These are phyloP conservation scores for Eupithecia pulchellata DNA, from an alignment of 2,888 invertebrate species.

Conservation along the genomic window DNA sequence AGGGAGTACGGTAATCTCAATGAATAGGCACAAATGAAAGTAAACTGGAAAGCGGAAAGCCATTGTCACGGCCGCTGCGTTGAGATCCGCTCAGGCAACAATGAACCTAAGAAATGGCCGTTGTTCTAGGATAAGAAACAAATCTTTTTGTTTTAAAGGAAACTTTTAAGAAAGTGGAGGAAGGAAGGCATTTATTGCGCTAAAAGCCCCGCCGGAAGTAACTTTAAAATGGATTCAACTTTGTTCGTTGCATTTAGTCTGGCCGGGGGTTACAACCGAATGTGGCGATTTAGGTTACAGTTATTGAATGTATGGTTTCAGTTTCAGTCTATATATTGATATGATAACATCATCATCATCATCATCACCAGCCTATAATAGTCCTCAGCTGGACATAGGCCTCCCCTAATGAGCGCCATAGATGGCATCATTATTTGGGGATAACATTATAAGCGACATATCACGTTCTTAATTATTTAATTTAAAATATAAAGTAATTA, in stretches of 20 bases:
- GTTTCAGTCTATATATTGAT: not conserved
- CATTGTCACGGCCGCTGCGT: conserved; percentile 28
- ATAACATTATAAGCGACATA: too few relatives aligned
- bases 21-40: not conserved
- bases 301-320: not conserved
- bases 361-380: too few relatives aligned
- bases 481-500: too few relatives aligned
- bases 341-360: too few relatives aligned
- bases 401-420: too few relatives aligned
- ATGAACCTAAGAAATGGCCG: conserved; percentile 58
- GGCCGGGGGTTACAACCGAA: conserved; percentile 62
- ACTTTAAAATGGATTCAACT: conserved; percentile 85
- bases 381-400: too few relatives aligned
- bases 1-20: not conserved
- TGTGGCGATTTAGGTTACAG: conserved; percentile 7
- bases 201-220: conserved; percentile 81
- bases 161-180: conserved; percentile 83
- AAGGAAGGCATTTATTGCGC: conserved; percentile 85
- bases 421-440: too few relatives aligned
- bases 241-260: conserved; percentile 79
- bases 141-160: conserved; percentile 82
- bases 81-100: conserved; percentile 29
- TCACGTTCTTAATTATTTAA: too few relatives aligned
- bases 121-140: conserved; percentile 76
- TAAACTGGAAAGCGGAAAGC: conserved; percentile 13